phyloP scores from a whole-genome alignment of 2,797 vertebrate genomes.

The Sus cebifrons region DNA sequence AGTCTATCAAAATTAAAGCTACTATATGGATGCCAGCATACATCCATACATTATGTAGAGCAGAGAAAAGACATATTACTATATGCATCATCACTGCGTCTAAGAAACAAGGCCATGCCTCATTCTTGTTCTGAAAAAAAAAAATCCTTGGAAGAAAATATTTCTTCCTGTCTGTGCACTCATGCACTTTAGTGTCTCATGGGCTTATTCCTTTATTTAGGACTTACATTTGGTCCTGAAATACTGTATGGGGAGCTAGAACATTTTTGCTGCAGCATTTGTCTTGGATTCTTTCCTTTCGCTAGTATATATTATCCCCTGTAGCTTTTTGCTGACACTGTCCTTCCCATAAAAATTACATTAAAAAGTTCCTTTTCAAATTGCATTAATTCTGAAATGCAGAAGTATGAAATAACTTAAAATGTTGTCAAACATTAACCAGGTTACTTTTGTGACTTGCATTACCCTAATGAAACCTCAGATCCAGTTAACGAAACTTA shows the following conservation, averaged over 20 bases:
- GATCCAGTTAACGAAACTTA: not conserved
- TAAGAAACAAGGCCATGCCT: slow-evolving; percentile 44
- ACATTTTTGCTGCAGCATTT: slow-evolving; percentile 42
- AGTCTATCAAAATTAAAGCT: slow-evolving; percentile 9
- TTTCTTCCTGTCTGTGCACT: not conserved
- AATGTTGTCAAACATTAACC: not conserved
- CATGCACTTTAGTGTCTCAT: not conserved
- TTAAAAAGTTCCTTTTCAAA: slow-evolving; percentile 43
- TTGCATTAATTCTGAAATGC: slow-evolving; percentile 33
- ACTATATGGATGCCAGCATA: not conserved
- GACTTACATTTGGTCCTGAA: slow-evolving; percentile 68
- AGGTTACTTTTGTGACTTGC: not conserved
- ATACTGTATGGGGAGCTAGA: slow-evolving; percentile 24
- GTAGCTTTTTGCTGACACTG: not conserved
- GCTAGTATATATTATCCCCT: not conserved
- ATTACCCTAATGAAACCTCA: not conserved
- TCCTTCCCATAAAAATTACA: not conserved
- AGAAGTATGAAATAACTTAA: not conserved
- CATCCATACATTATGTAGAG: too few species aligned
- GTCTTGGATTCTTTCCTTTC: slow-evolving; percentile 56
- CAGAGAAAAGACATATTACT: not conserved
- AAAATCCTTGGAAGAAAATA: slow-evolving; percentile 38
- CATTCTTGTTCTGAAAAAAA: not conserved
- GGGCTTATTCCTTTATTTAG: slow-evolving; percentile 56
- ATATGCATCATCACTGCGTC: not conserved